Evolutionary conservation across 2,888 invertebrate genomes (phyloP).

Genomic region (Argyresthia goedartella): DNA sequence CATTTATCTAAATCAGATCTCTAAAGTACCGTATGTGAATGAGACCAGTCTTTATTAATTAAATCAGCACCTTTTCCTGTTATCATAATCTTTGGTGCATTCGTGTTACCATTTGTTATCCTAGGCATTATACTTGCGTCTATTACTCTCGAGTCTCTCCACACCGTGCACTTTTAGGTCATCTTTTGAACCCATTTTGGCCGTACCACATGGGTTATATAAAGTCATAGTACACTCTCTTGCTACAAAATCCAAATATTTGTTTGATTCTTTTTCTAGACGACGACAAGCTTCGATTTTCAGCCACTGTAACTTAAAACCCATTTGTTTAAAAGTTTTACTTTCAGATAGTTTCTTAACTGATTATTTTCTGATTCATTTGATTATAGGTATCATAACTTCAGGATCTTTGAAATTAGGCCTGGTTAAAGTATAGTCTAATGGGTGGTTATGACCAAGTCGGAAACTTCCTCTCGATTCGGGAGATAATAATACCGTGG

Average conservation of each 20-base stretch:
- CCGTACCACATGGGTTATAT: conserved; percentile 79
- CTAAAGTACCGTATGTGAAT: background rate
- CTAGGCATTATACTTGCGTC: conserved; percentile 77
- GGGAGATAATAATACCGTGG: conserved; percentile 75
- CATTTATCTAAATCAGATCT: no score
- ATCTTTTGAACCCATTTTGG: conserved; percentile 70
- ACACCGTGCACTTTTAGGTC: conserved; percentile 66
- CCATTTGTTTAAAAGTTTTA: conserved; percentile 26
- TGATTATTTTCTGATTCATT: conserved; percentile 23
- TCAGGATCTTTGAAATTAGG: conserved; percentile 72
- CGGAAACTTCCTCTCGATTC: conserved; percentile 75
- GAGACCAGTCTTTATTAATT: conserved; percentile 68
- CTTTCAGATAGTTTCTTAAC: conserved; percentile 28
- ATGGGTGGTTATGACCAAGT: conserved; percentile 73
- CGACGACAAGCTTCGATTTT: conserved; percentile 34
- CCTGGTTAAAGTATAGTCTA: conserved; percentile 63
- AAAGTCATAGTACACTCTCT: conserved; percentile 53
- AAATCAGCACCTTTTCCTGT: conserved; percentile 76
- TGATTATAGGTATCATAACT: conserved; percentile 51
- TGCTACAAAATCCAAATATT: conserved; percentile 30
- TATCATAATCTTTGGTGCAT: conserved; percentile 75
- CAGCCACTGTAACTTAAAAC: conserved; percentile 35
- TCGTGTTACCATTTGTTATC: conserved; percentile 72
- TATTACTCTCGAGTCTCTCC: conserved; percentile 65
- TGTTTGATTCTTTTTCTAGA: conserved; percentile 25